Percentiles rank a stretch among this genome's conserved stretches.
Evolutionary conservation across 1,140 invertebrate species (phyloP).

Genomic region (Euura lappo): DNA sequence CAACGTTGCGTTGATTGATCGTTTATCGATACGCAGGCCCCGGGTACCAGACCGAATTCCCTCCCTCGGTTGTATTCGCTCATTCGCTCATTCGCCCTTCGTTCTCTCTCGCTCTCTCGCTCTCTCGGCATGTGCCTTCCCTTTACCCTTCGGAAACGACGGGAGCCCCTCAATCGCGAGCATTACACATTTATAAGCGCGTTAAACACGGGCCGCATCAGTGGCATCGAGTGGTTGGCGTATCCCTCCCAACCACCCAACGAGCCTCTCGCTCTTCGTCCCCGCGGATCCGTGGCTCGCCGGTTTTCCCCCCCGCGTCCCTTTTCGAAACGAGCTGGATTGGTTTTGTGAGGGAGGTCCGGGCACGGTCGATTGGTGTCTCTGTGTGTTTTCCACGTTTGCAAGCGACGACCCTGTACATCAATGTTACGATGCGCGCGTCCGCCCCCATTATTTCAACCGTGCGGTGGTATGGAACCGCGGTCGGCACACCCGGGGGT

Average conservation of each 20-base stretch:
- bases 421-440: conserved; percentile 49
- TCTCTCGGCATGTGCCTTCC: neutral
- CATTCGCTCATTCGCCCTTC: neutral
- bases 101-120: neutral
- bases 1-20: conserved; percentile 48
- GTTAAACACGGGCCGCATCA: conserved; percentile 45
- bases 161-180: conserved; percentile 28
- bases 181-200: conserved; percentile 52
- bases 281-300: neutral
- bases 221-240: conserved; percentile 30
- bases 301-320: conserved; percentile 10
- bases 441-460: conserved; percentile 51
- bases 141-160: neutral
- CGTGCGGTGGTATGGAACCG: neutral
- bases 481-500: neutral
- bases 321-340: conserved; percentile 39
- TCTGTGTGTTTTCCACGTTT: conserved; percentile 37
- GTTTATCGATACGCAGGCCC: conserved; percentile 51
- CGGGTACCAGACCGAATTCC: neutral
- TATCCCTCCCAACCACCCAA: conserved; percentile 12
- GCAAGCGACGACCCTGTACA: conserved; percentile 21
- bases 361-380: conserved; percentile 44
- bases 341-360: conserved; percentile 40
- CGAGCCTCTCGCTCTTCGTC: neutral
- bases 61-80: neutral